Conservation (phyloP, 1,140 invertebrate genomes). For the Bilobella aurantiaca region DNA sequence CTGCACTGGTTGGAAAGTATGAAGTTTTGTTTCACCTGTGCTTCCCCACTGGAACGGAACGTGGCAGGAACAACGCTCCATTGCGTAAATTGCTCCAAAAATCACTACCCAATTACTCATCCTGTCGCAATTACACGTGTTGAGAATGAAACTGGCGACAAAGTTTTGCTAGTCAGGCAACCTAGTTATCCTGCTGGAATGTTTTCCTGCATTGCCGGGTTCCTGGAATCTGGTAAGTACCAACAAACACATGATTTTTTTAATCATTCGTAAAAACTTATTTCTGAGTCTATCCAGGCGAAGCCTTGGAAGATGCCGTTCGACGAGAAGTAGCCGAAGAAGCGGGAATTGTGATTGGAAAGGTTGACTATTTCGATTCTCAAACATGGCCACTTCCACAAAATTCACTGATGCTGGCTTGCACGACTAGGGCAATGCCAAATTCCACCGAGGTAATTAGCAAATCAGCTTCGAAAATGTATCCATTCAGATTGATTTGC, state of each 20-base stretch:
- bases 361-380: conserved; percentile 47
- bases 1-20: conserved; percentile 42
- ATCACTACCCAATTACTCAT: conserved; percentile 38
- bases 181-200: conserved; percentile 45
- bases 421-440: conserved; percentile 39
- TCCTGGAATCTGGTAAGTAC: conserved; percentile 46
- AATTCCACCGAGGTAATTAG: conserved; percentile 26
- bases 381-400: conserved; percentile 51
- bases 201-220: conserved; percentile 51
- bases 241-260: background rate
- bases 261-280: background rate
- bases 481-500: no score
- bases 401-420: conserved; percentile 49
- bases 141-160: conserved; percentile 41
- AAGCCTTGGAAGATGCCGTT: conserved; percentile 48
- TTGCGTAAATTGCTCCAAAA: conserved; percentile 38
- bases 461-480: no score
- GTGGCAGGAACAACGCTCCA: conserved; percentile 40
- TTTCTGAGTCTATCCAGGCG: conserved; percentile 42
- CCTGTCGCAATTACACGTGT: conserved; percentile 51
- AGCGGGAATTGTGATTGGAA: conserved; percentile 46
- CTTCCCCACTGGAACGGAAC: conserved; percentile 36
- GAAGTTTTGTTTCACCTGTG: conserved; percentile 44
- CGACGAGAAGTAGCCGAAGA: conserved; percentile 50
- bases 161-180: conserved; percentile 46